Base-by-base conservation (phyloP, 2,113 vertebrate species). In the Neogobius melanostomus region DNA sequence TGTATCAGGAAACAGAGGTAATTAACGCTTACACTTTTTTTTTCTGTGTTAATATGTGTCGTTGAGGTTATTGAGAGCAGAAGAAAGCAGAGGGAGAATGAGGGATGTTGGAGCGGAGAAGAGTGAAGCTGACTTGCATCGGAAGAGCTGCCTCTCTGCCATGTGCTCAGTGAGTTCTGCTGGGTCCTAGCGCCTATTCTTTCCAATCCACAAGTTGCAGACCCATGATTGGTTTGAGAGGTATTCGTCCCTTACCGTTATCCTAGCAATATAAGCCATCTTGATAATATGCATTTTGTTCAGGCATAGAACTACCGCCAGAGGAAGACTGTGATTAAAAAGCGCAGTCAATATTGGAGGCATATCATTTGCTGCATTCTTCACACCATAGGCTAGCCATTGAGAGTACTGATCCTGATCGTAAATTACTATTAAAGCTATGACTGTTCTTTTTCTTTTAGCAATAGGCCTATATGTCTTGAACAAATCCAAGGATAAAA, bases 141-240 rank as follows among this genome's bases (percentile, higher is more conserved):
- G 45, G 75, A 81, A 83, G 78, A 47, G 80, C 66, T 8, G 69
- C 68, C 84, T 42, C 72, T 56, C 11, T 45, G 81, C 88, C 90
- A 91, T 90, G 90, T 91, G 87, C 87, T 71, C 77, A n/a, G 50
- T 28, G 9, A 17, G 21, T 9, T 49, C 66, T 50, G 64, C 85
- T 9, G 77, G 90, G 88, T 89, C 90, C 87, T 87, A 91, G 54
- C 69, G 83, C 36, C 72, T 0, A 49, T 43, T 7, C 3, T 0
- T 0, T 0, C 73, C 7, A 0, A 11, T 1, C 42, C 7, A 9
- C 54, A 6, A 42, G 36, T 59, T 28, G 1, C 28, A 28, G 28
- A 28, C 28, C 1, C 28, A 28, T 28, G 28, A 3, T 28, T 28
- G 28, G 28, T 28, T 28, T 28, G 28, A 28, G 28, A 28, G 28